Conservation (phyloP, 2,888 invertebrate genomes). For the Tribolium freemani region DNA sequence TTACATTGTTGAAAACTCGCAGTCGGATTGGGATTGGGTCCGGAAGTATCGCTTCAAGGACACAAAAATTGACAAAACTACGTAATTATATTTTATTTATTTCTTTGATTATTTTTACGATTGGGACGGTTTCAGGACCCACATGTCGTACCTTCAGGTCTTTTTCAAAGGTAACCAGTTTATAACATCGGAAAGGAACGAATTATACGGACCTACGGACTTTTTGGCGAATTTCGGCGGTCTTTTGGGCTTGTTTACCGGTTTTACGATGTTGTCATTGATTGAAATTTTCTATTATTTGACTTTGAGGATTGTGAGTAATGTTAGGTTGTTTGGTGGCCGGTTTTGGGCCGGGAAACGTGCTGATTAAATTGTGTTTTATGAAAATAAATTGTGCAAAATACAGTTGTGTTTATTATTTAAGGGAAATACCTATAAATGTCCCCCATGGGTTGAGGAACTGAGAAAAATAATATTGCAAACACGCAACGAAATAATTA, state of each 20-base stretch:
- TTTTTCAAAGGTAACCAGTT: conserved; percentile 56
- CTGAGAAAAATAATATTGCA: too few species aligned
- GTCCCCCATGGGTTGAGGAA: too few species aligned
- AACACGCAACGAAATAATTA: too few species aligned
- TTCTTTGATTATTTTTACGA: background rate
- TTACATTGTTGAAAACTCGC: conserved; percentile 77
- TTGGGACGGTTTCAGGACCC: conserved; percentile 50
- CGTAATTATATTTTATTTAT: background rate
- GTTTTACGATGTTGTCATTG: conserved; percentile 54
- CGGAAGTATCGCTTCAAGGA: background rate
- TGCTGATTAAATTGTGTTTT: background rate
- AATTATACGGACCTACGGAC: conserved; percentile 58
- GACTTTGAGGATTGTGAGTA: conserved; percentile 53
- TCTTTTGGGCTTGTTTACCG: conserved; percentile 59
- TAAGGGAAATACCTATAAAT: too few species aligned
- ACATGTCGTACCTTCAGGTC: conserved; percentile 60
- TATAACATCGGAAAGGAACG: conserved; percentile 57
- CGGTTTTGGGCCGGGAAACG: conserved; percentile 52
- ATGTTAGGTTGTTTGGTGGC: conserved; percentile 50
- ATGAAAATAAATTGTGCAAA: too few species aligned
- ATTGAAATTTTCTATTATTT: conserved; percentile 56
- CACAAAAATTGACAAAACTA: background rate
- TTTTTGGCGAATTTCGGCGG: conserved; percentile 61
- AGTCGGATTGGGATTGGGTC: conserved; percentile 73
- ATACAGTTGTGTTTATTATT: too few species aligned